Conservation (phyloP, 2,113 vertebrate species). For the Oreochromis spilurus region DNA sequence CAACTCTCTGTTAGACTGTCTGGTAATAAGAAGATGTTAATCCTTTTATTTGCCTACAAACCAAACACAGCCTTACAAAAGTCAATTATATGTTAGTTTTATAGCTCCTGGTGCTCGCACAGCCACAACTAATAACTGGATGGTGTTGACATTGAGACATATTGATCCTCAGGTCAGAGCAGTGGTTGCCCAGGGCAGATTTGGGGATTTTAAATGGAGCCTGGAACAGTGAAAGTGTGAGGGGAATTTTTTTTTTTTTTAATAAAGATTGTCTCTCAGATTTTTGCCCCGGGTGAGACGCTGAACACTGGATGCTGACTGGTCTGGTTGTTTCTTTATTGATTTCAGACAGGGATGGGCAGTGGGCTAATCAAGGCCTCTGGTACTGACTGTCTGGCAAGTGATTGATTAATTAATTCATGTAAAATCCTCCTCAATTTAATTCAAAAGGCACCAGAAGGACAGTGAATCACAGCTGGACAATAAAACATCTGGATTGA, state of each 20-base stretch:
- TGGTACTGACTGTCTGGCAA: slow-evolving; percentile 59
- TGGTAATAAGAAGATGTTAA: neutral
- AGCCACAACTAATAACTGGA: neutral
- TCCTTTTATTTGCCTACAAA: neutral
- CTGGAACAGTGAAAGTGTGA: slow-evolving; percentile 9
- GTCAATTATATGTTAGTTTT: neutral
- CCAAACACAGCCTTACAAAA: neutral
- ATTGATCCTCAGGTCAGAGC: slow-evolving; percentile 51
- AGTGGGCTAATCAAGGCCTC: slow-evolving; percentile 35
- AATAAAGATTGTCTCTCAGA: neutral
- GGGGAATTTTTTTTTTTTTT: accelerated
- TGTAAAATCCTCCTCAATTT: slow-evolving; percentile 16
- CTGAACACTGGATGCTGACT: slow-evolving; percentile 51
- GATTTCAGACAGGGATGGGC: slow-evolving; percentile 42
- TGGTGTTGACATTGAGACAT: slow-evolving; percentile 62
- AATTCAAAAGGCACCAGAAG: neutral
- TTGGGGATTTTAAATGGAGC: neutral
- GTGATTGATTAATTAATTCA: slow-evolving; percentile 47
- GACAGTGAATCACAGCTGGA: neutral
- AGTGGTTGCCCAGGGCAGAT: slow-evolving; percentile 20
- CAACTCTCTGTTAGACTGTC: neutral
- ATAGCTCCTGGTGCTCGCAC: neutral
- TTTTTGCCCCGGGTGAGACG: slow-evolving; percentile 43
- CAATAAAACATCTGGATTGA: neutral
- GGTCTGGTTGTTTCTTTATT: slow-evolving; percentile 56